Evolutionary conservation across 2,888 invertebrate species (phyloP).

Genomic region (Laothoe populi): DNA sequence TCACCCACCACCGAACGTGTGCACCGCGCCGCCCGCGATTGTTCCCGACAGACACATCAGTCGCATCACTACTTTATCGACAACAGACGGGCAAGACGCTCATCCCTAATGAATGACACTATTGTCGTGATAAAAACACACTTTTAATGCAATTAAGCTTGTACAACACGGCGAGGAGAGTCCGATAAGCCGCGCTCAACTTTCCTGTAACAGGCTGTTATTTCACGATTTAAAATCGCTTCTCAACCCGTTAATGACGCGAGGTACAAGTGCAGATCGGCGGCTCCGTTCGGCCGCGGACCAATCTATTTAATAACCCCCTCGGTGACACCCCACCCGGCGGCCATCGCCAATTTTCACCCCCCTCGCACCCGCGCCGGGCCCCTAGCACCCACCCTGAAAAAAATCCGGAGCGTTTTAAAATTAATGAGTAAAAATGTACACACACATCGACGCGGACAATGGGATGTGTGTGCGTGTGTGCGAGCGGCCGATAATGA

Average conservation of each 20-base stretch:
- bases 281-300: conserved; percentile 85
- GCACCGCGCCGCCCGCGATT: conserved; percentile 33
- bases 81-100: conserved; percentile 32
- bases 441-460: conserved; percentile 80
- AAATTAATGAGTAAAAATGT: conserved; percentile 86
- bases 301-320: conserved; percentile 86
- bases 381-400: conserved; percentile 83
- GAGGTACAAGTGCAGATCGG: conserved; percentile 84
- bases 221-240: conserved; percentile 84
- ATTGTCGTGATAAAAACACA: conserved; percentile 61
- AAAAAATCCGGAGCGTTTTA: conserved; percentile 86
- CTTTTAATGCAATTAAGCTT: conserved; percentile 78
- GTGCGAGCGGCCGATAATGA: conserved; percentile 71
- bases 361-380: conserved; percentile 63
- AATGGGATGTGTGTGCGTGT: conserved; percentile 71
- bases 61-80: conserved; percentile 32
- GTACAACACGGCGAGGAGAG: conserved; percentile 70
- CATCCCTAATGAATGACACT: conserved; percentile 51
- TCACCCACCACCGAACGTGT: conserved; percentile 69
- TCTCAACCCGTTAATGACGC: conserved; percentile 85
- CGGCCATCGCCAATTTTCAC: conserved; percentile 84
- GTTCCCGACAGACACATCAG: conserved; percentile 16
- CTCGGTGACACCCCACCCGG: conserved; percentile 84
- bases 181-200: conserved; percentile 81
- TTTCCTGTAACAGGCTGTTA: conserved; percentile 84